Evolutionary conservation across 2,113 vertebrate genomes (phyloP).

Genomic region (Probosciger aterrimus): DNA sequence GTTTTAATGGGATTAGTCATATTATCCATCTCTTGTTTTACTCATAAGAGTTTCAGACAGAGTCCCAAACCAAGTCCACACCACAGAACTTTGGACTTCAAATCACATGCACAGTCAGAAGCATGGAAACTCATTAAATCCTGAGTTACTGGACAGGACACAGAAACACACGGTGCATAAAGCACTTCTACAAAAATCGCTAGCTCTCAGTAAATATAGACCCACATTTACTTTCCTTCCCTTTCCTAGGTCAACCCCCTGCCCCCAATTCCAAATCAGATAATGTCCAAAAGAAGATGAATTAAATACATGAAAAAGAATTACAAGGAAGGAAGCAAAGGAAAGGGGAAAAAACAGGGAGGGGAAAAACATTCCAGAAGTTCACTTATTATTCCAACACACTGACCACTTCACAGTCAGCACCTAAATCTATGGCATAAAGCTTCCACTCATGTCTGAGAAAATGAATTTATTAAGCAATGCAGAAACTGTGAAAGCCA

Average conservation of each 20-base stretch:
- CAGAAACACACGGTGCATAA: neutral
- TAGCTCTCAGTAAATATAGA: neutral
- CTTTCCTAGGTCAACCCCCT: neutral
- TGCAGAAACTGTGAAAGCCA: neutral
- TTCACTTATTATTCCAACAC: neutral
- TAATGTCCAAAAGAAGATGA: neutral
- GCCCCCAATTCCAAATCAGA: neutral
- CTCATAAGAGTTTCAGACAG: neutral
- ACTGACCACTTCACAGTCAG: neutral
- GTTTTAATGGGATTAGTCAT: neutral
- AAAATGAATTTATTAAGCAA: constrained; percentile 39
- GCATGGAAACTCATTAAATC: neutral
- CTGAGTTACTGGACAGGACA: neutral
- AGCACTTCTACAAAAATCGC: neutral
- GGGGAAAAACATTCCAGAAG: neutral
- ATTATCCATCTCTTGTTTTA: neutral
- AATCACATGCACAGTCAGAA: neutral
- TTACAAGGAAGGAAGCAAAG: neutral
- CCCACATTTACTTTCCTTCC: neutral
- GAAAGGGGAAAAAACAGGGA: neutral
- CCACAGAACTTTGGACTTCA: constrained; percentile 23
- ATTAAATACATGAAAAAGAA: neutral
- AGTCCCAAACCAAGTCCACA: neutral
- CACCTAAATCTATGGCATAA: neutral
- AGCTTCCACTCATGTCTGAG: neutral